Evolutionary conservation across 2,888 invertebrate species (phyloP).

Genomic region (Erebia ligea): DNA sequence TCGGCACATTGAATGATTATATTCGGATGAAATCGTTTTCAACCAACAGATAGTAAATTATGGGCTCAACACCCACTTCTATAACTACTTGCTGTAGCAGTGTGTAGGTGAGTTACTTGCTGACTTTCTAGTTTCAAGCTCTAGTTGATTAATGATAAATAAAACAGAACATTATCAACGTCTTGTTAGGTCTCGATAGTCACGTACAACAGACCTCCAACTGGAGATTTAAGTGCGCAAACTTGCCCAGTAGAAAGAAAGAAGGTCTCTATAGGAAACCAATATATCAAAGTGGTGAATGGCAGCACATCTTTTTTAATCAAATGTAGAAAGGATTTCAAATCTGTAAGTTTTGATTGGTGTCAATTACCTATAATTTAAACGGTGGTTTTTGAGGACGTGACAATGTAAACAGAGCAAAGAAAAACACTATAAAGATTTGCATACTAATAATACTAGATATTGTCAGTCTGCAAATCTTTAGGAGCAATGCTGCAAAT

Average conservation of each 20-base stretch:
- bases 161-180: conserved; percentile 36
- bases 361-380: neutral
- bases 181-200: conserved; percentile 36
- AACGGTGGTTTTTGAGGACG: neutral
- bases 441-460: neutral
- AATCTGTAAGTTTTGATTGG: neutral
- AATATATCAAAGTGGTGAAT: neutral
- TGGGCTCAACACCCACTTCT: conserved; percentile 28
- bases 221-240: too few relatives aligned
- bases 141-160: conserved; percentile 34
- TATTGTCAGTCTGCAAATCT: too few relatives aligned
- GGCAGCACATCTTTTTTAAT: neutral
- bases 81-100: conserved; percentile 21
- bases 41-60: conserved; percentile 33
- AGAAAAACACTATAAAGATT: too few relatives aligned
- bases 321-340: neutral
- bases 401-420: too few relatives aligned
- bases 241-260: too few relatives aligned
- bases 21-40: conserved; percentile 35
- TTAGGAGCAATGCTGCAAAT: too few relatives aligned
- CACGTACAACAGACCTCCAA: too few relatives aligned
- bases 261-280: conserved; percentile 30
- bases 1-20: conserved; percentile 41
- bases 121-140: conserved; percentile 34
- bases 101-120: conserved; percentile 30